phyloP scores from a whole-genome alignment of 2,113 vertebrate species.

The Podocnemis expansa region DNA sequence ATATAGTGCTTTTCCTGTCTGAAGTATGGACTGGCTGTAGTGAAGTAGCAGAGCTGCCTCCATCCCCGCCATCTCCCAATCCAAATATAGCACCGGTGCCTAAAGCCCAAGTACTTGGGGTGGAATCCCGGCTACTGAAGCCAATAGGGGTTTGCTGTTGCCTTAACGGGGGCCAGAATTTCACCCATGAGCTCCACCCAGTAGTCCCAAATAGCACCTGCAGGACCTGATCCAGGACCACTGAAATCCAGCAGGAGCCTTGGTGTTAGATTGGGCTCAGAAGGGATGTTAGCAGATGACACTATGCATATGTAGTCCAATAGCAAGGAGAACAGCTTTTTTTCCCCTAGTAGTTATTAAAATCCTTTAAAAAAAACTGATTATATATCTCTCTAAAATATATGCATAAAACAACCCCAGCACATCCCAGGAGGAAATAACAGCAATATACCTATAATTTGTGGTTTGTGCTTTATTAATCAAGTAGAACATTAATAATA shows the following conservation, averaged over 20 bases:
- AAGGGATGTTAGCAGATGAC: conserved; percentile 33
- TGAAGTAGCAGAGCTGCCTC: neutral
- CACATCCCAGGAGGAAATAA: conserved; percentile 22
- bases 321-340: conserved; percentile 43
- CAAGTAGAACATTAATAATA: conserved; percentile 73
- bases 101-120: neutral
- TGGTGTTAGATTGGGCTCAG: neutral
- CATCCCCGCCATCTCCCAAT: rapidly evolving
- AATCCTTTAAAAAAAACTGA: conserved; percentile 35
- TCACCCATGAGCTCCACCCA: neutral
- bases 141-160: neutral
- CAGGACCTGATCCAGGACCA: neutral
- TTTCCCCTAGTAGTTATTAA: conserved; percentile 18
- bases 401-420: conserved; percentile 3
- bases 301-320: neutral
- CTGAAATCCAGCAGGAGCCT: neutral
- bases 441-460: conserved; percentile 44
- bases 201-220: neutral
- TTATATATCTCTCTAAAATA: conserved; percentile 30
- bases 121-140: neutral
- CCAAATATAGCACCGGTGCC: neutral
- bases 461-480: conserved; percentile 74
- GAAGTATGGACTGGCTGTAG: neutral
- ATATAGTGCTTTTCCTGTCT: neutral
- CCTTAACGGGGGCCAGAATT: neutral